phyloP scores from a whole-genome alignment of 2,888 invertebrate species.

The Phortica magna region DNA sequence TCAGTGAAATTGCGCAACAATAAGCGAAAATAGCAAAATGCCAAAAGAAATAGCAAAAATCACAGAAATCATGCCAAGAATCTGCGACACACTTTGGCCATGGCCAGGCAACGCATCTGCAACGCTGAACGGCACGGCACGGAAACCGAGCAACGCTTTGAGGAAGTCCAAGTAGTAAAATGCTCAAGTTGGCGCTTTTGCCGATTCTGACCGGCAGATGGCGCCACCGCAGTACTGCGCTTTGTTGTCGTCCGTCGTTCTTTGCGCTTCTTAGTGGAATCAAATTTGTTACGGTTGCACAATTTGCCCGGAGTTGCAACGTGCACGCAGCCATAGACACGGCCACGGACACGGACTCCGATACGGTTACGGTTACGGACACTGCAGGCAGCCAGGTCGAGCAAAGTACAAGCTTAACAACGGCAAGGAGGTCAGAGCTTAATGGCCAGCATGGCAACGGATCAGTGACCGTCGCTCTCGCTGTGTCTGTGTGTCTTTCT shows the following conservation, averaged over 20 bases:
- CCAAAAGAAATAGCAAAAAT: neutral
- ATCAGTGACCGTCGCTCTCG: too few species aligned
- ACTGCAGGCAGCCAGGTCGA: neutral
- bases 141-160: neutral
- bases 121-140: neutral
- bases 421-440: neutral
- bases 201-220: conserved; percentile 43
- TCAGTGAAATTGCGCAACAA: neutral
- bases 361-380: neutral
- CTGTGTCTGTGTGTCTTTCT: neutral
- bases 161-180: neutral
- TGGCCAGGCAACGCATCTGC: conserved; percentile 30
- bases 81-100: neutral
- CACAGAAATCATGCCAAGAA: neutral
- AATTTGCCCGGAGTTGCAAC: conserved; percentile 13
- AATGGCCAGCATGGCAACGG: neutral
- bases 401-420: conserved; percentile 23
- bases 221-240: conserved; percentile 34
- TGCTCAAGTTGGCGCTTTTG: conserved; percentile 45
- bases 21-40: conserved; percentile 8
- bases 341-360: neutral
- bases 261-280: conserved; percentile 51
- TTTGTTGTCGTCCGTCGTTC: neutral
- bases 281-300: conserved; percentile 59
- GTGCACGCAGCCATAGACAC: too few species aligned